Evolutionary conservation across 2,113 vertebrate genomes (phyloP), one percentile per base, ranked within the genome.

Genomic region (Malurus melanocephalus): DNA sequence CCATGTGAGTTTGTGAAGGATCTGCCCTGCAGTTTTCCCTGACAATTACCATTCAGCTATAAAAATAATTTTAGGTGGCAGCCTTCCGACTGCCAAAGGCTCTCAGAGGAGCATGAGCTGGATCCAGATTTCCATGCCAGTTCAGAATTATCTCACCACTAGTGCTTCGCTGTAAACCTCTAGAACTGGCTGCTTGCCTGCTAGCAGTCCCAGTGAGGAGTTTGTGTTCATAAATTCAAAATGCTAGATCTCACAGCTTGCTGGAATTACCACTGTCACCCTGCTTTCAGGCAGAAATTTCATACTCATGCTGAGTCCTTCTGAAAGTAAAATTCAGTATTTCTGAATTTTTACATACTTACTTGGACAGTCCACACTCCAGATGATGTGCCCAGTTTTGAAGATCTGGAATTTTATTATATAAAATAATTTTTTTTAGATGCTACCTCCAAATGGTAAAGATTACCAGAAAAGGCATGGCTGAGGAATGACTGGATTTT

Each of bases 181-280:
- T 72, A 72, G 57, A 90, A 64, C 57, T 64, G 87, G 80, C 80
- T 81, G 16, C 27, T 48, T 88, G 89, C 45, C 85, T 90, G 45
- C 42, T 77, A 75, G n/a, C n/a, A 30, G 30, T 87, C 57, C 30
- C 71, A 60, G 6, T 21, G 18, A 84, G 42, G 62, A 60, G 26
- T 72, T 56, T 72, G 16, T 74, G 35, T 60, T 88, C 55, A 69
- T 90, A 85, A 90, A 88, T 69, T n/a, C 45, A 88, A 67, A 87
- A 82, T 61, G 11, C 15, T 51, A 59, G 20, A 40, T 87, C 49
- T 86, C 48, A 55, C 8, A 60, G 26, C 5, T 84, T 81, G 16
- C n/a, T 89, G 49, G 18, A n/a, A 84, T 62, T 84, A 43, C 5
- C 30, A 64, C 13, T 30, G 35, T 45, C 35, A 60, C 11, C 19